Evolutionary conservation across 2,797 vertebrate genomes (phyloP).

Genomic region (Melanotaenia maccullochi): DNA sequence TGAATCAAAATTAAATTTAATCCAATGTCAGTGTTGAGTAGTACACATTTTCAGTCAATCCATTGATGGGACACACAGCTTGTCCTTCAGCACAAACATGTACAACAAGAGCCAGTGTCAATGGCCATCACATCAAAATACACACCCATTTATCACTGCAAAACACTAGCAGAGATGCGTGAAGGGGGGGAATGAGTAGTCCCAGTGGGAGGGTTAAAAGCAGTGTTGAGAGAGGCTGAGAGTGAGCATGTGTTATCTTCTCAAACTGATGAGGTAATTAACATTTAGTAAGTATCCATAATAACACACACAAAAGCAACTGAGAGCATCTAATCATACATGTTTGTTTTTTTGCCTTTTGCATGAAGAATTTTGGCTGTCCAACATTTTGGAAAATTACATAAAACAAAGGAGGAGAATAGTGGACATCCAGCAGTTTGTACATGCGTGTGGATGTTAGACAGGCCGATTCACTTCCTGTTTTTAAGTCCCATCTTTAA

Average conservation of each 20-base stretch:
- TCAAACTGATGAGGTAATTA: background rate
- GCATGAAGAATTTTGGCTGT: too few species aligned
- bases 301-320: background rate
- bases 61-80: background rate
- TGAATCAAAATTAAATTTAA: too few species aligned
- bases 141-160: too few species aligned
- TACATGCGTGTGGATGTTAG: too few species aligned
- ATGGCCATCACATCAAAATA: too few species aligned
- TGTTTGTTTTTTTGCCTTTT: background rate
- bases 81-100: too few species aligned
- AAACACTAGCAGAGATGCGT: too few species aligned
- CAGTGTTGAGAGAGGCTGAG: background rate
- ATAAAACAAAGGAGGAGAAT: background rate
- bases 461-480: too few species aligned
- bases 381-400: background rate
- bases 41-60: background rate
- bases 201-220: background rate
- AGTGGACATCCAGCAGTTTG: background rate
- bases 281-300: background rate
- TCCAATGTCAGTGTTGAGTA: too few species aligned
- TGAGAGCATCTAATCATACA: background rate
- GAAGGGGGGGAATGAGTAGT: background rate
- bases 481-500: too few species aligned
- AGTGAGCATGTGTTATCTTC: background rate
- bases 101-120: background rate